Evolutionary conservation across 2,113 vertebrate species (phyloP).

Genomic region (Cathartes aura): DNA sequence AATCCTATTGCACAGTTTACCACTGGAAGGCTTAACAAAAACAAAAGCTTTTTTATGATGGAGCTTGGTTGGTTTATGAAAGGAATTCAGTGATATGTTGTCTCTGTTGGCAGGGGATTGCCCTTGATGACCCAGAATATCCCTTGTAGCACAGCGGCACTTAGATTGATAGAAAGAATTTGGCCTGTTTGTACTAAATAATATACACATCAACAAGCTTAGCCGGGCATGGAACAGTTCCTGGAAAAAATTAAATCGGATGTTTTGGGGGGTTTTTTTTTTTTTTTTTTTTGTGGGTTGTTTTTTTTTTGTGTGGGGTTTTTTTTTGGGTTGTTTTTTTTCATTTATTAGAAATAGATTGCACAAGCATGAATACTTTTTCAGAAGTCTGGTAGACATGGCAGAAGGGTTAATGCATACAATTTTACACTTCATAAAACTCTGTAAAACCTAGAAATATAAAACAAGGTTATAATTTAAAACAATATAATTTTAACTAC

Average conservation of each 20-base stretch:
- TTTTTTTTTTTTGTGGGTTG: too few relatives aligned
- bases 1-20: neutral
- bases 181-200: neutral
- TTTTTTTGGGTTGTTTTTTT: neutral
- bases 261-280: neutral
- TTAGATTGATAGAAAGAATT: neutral
- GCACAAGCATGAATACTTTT: slow-evolving; percentile 29
- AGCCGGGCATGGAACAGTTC: neutral
- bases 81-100: neutral
- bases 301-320: neutral
- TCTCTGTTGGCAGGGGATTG: neutral
- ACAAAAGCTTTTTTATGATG: neutral
- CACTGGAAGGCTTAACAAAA: neutral
- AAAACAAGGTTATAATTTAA: slow-evolving; percentile 75
- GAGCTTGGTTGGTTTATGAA: neutral
- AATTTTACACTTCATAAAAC: slow-evolving; percentile 76
- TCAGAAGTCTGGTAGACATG: slow-evolving; percentile 49
- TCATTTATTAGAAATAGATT: slow-evolving; percentile 22
- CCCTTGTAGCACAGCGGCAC: neutral
- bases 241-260: neutral
- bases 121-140: neutral
- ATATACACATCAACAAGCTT: neutral
- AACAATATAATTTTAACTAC: slow-evolving; percentile 73
- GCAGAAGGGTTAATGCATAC: slow-evolving; percentile 69
- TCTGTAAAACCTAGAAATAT: slow-evolving; percentile 70